Percentiles rank a stretch among this genome's conserved stretches.
These are phyloP conservation scores for Simalia tracyae DNA, from an alignment of 2,797 vertebrate species.

Conservation along the genomic window DNA sequence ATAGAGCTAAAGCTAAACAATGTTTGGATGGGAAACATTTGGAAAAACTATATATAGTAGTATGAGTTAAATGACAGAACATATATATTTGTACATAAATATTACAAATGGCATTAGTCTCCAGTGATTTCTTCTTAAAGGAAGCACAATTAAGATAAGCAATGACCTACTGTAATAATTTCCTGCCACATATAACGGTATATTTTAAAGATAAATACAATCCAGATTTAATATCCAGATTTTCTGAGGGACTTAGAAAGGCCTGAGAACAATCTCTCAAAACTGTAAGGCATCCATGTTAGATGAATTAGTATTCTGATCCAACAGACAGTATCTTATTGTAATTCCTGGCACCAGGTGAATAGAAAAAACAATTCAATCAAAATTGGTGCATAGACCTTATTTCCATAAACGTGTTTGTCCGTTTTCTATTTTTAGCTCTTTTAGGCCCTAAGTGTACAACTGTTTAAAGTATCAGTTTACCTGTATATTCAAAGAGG, in stretches of 20 bases:
- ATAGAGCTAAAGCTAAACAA: background rate
- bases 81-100: background rate
- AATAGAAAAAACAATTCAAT: constrained; percentile 10
- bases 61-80: background rate
- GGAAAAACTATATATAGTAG: background rate
- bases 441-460: constrained; percentile 29
- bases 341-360: background rate
- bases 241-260: background rate
- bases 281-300: background rate
- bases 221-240: background rate
- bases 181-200: background rate
- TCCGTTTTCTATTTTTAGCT: constrained; percentile 32
- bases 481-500: constrained; percentile 34
- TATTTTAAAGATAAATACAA: background rate
- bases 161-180: background rate
- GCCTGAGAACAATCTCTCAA: background rate
- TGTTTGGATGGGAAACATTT: background rate
- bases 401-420: constrained; percentile 8
- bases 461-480: constrained; percentile 36
- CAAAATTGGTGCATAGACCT: background rate
- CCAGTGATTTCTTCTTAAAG: background rate
- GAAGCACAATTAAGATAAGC: background rate
- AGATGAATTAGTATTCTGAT: background rate
- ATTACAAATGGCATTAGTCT: background rate
- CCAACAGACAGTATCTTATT: background rate